Base-by-base conservation (phyloP, 2,888 invertebrate genomes). In the Amiota communis region DNA sequence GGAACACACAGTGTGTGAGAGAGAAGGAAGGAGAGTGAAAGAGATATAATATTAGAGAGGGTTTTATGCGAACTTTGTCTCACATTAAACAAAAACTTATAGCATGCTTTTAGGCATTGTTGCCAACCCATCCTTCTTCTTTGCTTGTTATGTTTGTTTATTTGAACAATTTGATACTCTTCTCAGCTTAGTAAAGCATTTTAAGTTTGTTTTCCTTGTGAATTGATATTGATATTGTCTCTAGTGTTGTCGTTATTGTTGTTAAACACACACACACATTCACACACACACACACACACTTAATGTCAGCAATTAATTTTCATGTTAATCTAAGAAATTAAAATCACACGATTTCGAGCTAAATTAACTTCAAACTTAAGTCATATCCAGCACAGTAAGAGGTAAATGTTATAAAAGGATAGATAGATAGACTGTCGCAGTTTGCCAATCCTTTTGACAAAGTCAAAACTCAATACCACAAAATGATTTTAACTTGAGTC, bases 241-340 rank as follows among this genome's bases (percentile, higher is more conserved):
- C 77, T 80, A 79, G 81, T 82, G 78, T 80, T 72, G 65, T 79
- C 77, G 77, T 78, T 80, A 3, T 23, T 23, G 23, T 23, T 23
- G 23, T 23, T 23, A 23, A 2, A 23, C 23, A 23, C 1, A 23
- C 77, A 80, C 85, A n/a, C n/a, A n/a, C n/a, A n/a, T n/a, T n/a
- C n/a, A n/a, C n/a, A n/a, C n/a, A n/a, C n/a, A n/a, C n/a, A n/a
- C n/a, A n/a, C 23, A 23, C 1, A 23, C 77, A 80, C 85, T 86
- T 85, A 85, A 86, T 87, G 85, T 85, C 82, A 83, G 80, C 86
- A 86, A 87, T 87, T 87, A 87, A 87, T 85, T 87, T 86, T 84
- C 82, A 86, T 84, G 83, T 83, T 87, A 82, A 86, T 87, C 83
- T 81, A 78, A 84, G 84, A 86, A 85, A 85, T 85, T 86, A 81